Base-by-base conservation (phyloP, 1,140 invertebrate genomes). In the Drosophila dunni region DNA sequence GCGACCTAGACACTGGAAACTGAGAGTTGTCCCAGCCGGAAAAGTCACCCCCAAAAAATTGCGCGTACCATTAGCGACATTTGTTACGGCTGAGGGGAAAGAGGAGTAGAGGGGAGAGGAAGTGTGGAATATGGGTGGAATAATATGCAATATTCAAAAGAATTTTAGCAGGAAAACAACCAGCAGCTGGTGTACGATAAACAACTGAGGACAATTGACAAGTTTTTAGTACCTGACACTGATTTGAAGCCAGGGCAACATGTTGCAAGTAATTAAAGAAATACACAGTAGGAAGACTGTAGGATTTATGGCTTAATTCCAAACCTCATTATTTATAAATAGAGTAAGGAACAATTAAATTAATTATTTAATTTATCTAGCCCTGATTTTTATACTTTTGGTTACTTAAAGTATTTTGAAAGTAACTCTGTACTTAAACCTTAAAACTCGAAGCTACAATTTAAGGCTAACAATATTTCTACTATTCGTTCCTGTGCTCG, bases 211-310 rank as follows among this genome's bases (percentile, higher is more conserved):
- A 57, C 51, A 76, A 61, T 88, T 85, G 51, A 33, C 82, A 82
- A 73, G 68, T 81, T 86, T 40, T 33, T 50, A 50, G 50, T 75
- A 38, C 33, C 42, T 62, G 58, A 36, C 66, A 46, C 50, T 75
- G 66, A 75, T 75, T 74, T 63, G 11, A 7, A 40, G 10, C 2
- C 5, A 17, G 1, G 29, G 56, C 40, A 78, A 79, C 82, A 85
- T 79, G 82, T 88, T 82, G 74, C 82, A 88, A 73, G 69, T 79
- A 85, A 85, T 85, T 85, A 82, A 84, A 81, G 38, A 40, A 40
- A 40, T 40, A 40, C 38, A 40, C 24, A 29, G 24, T 29, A 0
- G 6, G 5, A 29, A 29, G 24, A 29, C 3, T 4, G 0, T 29
- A 29, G 24, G 6, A 29, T 5, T 5, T 29, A 29, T 5, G 24